A percentile compares a stretch with the other conserved stretches of the same genome.
Evolutionary conservation across 2,797 vertebrate species (phyloP).

Genomic region (Molothrus ater): DNA sequence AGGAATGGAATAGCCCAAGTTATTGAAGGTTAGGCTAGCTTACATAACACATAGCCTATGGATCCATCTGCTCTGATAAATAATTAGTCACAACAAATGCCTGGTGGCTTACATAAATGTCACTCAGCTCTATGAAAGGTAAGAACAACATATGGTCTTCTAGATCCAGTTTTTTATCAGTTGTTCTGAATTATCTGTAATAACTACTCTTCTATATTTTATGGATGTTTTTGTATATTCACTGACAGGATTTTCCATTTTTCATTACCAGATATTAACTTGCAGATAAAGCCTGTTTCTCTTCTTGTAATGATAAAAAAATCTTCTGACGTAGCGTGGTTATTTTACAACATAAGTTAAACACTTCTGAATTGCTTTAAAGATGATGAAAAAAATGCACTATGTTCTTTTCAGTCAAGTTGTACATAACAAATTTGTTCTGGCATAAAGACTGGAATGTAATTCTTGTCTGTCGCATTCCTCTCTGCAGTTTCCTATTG

Average conservation of each 20-base stretch:
- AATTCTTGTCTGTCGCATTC: neutral
- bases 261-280: neutral
- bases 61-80: slow-evolving; percentile 15
- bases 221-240: neutral
- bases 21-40: neutral
- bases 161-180: neutral
- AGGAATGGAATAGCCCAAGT: neutral
- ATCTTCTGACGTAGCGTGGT: neutral
- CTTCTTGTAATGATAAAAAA: neutral
- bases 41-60: neutral
- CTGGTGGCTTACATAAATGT: neutral
- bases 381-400: neutral
- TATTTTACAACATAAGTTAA: neutral
- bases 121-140: neutral
- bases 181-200: neutral
- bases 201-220: neutral
- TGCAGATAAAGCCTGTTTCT: neutral
- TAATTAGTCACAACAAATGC: slow-evolving; percentile 16
- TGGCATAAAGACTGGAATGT: neutral
- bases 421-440: neutral
- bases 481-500: slow-evolving; percentile 78
- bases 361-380: neutral
- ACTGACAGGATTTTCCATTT: neutral
- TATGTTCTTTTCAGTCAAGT: neutral
- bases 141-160: neutral